Percentiles rank a stretch among this genome's conserved stretches.
Conservation (phyloP, 2,113 vertebrate genomes). For the Tringa solitaria region DNA sequence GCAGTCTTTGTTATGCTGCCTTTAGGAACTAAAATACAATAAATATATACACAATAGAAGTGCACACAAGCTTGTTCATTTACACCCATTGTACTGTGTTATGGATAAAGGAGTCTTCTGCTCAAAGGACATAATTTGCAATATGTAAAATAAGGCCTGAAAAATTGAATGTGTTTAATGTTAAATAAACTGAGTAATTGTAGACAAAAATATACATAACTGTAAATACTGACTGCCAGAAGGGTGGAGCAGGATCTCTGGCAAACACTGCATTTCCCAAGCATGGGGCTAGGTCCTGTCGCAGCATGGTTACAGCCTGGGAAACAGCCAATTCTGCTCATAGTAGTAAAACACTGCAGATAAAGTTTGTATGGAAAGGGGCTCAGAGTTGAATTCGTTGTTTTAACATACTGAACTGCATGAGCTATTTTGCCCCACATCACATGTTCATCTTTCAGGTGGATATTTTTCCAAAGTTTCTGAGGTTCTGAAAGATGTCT, state of each 20-base stretch:
- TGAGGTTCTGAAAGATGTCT: not conserved
- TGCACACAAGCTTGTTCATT: not conserved
- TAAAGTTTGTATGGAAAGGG: not conserved
- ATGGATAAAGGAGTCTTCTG: not conserved
- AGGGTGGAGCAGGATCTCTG: not conserved
- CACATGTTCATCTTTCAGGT: not conserved
- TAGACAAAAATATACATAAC: not conserved
- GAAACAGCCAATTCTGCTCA: not conserved
- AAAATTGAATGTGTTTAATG: not conserved
- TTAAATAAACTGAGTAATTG: not conserved
- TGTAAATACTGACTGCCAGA: not conserved
- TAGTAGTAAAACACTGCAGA: not conserved
- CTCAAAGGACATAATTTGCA: not conserved
- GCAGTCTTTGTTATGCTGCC: not conserved
- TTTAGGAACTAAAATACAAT: not conserved
- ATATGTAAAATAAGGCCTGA: not conserved
- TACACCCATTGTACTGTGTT: not conserved
- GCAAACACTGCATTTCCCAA: not conserved
- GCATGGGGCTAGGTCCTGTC: not conserved
- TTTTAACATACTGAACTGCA: not conserved
- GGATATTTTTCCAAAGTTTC: not conserved
- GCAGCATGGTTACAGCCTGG: not conserved
- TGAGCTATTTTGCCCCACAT: not conserved
- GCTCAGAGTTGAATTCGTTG: not conserved
- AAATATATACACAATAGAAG: not conserved